A percentile compares a stretch with the other conserved stretches of the same genome.
These are phyloP conservation scores for Drosophila multiciliata DNA, from an alignment of 2,888 invertebrate species.

Conservation along the genomic window DNA sequence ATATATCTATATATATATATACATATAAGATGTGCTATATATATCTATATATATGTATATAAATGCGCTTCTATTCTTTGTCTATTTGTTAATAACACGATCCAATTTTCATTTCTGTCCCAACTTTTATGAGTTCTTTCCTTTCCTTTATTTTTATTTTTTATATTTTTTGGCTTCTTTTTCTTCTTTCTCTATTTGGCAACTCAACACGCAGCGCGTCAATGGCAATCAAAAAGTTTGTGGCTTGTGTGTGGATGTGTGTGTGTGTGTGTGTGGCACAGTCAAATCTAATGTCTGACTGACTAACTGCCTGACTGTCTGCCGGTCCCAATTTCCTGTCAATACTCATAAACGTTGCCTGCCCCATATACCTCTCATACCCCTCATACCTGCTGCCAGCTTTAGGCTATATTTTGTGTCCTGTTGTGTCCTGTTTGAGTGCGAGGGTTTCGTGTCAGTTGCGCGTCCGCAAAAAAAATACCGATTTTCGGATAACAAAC, in stretches of 20 bases:
- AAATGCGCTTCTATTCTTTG: slow-evolving; percentile 10
- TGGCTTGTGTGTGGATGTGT: slow-evolving; percentile 41
- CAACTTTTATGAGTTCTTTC: slow-evolving; percentile 35
- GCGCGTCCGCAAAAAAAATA: slow-evolving; percentile 58
- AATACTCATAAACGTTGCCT: slow-evolving; percentile 60
- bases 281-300: slow-evolving; percentile 41
- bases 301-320: slow-evolving; percentile 36
- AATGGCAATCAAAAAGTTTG: slow-evolving; percentile 67
- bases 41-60: background rate
- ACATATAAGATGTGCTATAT: background rate
- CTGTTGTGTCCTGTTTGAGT: slow-evolving; percentile 1
- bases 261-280: slow-evolving; percentile 24
- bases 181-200: slow-evolving; percentile 10
- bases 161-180: background rate
- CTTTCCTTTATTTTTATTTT: slow-evolving; percentile 1
- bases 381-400: background rate
- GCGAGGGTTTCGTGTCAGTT: slow-evolving; percentile 63
- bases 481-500: slow-evolving; percentile 67
- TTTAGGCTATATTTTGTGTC: slow-evolving; percentile 29
- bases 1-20: slow-evolving; percentile 5
- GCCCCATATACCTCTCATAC: background rate
- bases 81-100: slow-evolving; percentile 67
- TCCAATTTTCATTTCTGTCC: slow-evolving; percentile 44
- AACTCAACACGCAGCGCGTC: slow-evolving; percentile 56
- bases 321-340: slow-evolving; percentile 74